Percentiles rank a stretch among this genome's conserved stretches.
Evolutionary conservation across 2,888 invertebrate genomes (phyloP).

Genomic region (Harpalus rubripes): DNA sequence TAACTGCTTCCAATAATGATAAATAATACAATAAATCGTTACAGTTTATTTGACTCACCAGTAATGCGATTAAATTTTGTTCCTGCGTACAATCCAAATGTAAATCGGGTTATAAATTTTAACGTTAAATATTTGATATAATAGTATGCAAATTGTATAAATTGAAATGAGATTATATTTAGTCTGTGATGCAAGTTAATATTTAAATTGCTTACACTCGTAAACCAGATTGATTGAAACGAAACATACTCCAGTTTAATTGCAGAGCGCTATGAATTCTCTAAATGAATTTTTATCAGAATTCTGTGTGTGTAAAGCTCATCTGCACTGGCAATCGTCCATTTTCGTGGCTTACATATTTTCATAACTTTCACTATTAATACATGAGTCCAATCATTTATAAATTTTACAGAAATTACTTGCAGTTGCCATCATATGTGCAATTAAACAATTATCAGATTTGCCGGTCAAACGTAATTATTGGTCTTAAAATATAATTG

Average conservation of each 20-base stretch:
- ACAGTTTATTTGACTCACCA: too few species aligned
- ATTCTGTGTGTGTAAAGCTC: neutral
- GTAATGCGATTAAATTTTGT: too few species aligned
- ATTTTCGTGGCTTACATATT: constrained; percentile 26
- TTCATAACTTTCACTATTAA: constrained; percentile 39
- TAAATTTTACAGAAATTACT: constrained; percentile 13
- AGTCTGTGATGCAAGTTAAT: constrained; percentile 3
- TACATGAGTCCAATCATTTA: neutral
- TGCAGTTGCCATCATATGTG: neutral
- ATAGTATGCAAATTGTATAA: neutral
- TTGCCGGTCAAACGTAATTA: neutral
- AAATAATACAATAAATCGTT: too few species aligned
- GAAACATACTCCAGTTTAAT: neutral
- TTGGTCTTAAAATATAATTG: neutral
- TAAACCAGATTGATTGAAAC: constrained; percentile 44
- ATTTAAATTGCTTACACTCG: constrained; percentile 9
- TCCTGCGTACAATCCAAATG: too few species aligned
- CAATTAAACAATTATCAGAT: constrained; percentile 14
- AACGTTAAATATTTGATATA: neutral
- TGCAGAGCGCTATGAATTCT: neutral
- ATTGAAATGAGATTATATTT: constrained; percentile 8
- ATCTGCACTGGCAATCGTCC: constrained; percentile 36
- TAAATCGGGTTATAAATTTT: too few species aligned
- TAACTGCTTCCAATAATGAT: too few species aligned
- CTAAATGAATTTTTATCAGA: constrained; percentile 25